Conservation (phyloP, 2,888 invertebrate species). For the Hypomecis atomaria region DNA sequence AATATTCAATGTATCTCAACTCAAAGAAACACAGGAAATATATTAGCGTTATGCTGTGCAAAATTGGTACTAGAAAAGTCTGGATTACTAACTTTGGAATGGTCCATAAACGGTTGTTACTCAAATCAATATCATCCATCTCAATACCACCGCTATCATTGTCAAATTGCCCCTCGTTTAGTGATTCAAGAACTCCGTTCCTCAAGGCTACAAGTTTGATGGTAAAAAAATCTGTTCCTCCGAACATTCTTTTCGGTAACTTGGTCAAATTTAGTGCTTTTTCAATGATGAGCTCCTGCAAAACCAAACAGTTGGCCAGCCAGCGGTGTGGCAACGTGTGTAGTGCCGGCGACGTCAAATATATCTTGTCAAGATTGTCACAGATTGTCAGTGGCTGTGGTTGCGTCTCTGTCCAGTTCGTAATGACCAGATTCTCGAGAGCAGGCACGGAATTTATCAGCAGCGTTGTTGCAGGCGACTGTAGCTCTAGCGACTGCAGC, state of each 20-base stretch:
- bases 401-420: too few species aligned
- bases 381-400: background rate
- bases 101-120: background rate
- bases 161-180: background rate
- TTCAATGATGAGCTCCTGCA: background rate
- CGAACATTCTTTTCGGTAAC: background rate
- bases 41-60: too few species aligned
- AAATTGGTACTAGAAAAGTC: too few species aligned
- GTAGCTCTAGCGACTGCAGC: background rate
- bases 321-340: background rate
- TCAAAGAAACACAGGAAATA: too few species aligned
- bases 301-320: background rate
- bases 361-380: background rate
- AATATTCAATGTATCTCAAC: too few species aligned
- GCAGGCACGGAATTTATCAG: too few species aligned
- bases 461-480: background rate
- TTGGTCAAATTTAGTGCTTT: background rate
- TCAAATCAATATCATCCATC: background rate
- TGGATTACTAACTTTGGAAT: too few species aligned
- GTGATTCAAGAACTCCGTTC: background rate
- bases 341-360: background rate
- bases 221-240: background rate
- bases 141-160: too few species aligned
- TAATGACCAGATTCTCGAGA: too few species aligned
- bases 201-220: background rate